Conservation (phyloP, 2,113 vertebrate species). For the Paraplagusia blochii region DNA sequence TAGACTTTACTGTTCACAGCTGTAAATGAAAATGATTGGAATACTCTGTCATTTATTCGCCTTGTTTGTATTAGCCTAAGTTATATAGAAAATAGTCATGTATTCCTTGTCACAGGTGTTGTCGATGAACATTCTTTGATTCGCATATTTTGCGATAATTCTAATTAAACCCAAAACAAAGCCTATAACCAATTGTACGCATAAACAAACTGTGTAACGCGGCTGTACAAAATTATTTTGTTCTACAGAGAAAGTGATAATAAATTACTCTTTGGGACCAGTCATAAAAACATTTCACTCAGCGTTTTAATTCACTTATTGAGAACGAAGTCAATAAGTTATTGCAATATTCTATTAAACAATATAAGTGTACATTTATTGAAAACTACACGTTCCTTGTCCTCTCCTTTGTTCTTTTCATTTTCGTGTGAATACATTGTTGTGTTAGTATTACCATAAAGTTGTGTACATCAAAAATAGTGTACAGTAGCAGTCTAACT, state of each 20-base stretch:
- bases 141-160: background rate
- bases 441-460: slow-evolving; percentile 33
- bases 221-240: too few relatives aligned
- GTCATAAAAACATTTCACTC: slow-evolving; percentile 3
- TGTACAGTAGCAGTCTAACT: background rate
- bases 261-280: slow-evolving; percentile 6
- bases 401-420: slow-evolving; percentile 8
- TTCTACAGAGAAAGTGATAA: background rate
- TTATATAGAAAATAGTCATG: too few relatives aligned
- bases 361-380: slow-evolving; percentile 37
- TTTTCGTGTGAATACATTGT: slow-evolving; percentile 33
- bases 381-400: slow-evolving; percentile 18
- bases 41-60: too few relatives aligned
- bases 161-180: background rate
- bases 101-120: slow-evolving; percentile 38
- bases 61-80: slow-evolving; percentile 30
- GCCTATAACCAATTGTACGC: too few relatives aligned
- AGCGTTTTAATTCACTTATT: slow-evolving; percentile 9
- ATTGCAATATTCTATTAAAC: slow-evolving; percentile 25
- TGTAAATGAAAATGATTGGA: too few relatives aligned
- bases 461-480: slow-evolving; percentile 59
- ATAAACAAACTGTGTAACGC: too few relatives aligned
- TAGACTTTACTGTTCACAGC: too few relatives aligned
- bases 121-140: background rate
- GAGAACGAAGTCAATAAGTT: background rate